Base-by-base conservation (phyloP, 1,140 invertebrate genomes). In the Drosophila pallidifrons region DNA sequence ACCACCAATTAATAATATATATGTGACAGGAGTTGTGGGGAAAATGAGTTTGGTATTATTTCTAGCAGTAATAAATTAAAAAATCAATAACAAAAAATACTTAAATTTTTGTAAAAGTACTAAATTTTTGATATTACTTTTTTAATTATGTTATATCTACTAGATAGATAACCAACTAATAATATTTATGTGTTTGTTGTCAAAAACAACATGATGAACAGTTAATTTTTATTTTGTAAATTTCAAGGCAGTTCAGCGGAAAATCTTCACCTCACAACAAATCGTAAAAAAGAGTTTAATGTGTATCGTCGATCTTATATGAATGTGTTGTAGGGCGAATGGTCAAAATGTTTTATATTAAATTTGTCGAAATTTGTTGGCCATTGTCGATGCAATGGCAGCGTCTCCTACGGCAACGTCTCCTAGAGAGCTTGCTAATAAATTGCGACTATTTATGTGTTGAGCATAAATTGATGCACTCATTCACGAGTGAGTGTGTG, bases 381-480 rank as follows among this genome's bases (percentile, higher is more conserved):
- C 6, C 45, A 43, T 54, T 43, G 13, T 52, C 28, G 15, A 32
- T 58, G 46, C 41, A 30, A 67, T 30, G 52, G 41, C 70, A 32
- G 30, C 46, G 47, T 25, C 61, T 51, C 57, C 57, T 66, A 51
- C 57, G 30, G 54, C 32, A 59, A 25, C 32, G n/a, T n/a, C n/a
- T n/a, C n/a, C 20, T 8, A 49, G 25, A 51, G 60, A 82, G 63
- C 75, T 87, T 76, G 57, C 83, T 73, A 87, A 87, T 87, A 87
- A 87, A 87, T 87, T 88, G 82, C 49, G 47, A 54, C 60, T 87
- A 87, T 87, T 87, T 87, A 87, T 88, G 80, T 67, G 60, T 70
- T 88, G 86, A 47, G 72, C 79, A 74, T 74, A 74, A 74, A 74
- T 74, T 69, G 71, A 74, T 74, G 65, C 67, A 55, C 65, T 46